Percentiles rank a stretch among this genome's conserved stretches.
Conservation (phyloP, 2,888 invertebrate species). For the Yponomeuta evonymella region DNA sequence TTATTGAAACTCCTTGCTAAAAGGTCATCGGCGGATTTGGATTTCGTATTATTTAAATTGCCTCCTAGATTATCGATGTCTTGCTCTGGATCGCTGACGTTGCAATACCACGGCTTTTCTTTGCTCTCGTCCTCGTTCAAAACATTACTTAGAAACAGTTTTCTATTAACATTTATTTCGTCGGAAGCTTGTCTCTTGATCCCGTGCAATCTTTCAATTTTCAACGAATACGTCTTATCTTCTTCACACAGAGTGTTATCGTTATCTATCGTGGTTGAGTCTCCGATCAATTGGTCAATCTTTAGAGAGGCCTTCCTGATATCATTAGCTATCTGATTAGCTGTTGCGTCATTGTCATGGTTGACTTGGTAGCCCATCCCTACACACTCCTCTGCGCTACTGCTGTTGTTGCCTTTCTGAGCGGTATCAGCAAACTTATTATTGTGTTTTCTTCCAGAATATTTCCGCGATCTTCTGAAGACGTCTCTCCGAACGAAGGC, state of each 20-base stretch:
- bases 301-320: constrained; percentile 74
- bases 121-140: constrained; percentile 58
- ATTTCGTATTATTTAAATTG: constrained; percentile 45
- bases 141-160: constrained; percentile 62
- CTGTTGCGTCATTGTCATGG: constrained; percentile 72
- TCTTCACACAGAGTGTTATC: neutral
- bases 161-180: constrained; percentile 67
- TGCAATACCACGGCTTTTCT: constrained; percentile 72
- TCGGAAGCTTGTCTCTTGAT: constrained; percentile 69
- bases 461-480: constrained; percentile 68
- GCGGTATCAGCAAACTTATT: constrained; percentile 50
- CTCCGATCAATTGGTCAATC: constrained; percentile 73
- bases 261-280: constrained; percentile 30
- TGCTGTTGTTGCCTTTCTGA: constrained; percentile 60
- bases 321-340: constrained; percentile 73
- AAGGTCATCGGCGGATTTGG: constrained; percentile 59
- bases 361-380: constrained; percentile 71
- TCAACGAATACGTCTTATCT: constrained; percentile 70
- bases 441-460: constrained; percentile 65
- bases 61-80: constrained; percentile 58
- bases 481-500: constrained; percentile 69
- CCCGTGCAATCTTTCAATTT: constrained; percentile 76
- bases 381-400: constrained; percentile 66
- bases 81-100: constrained; percentile 70
- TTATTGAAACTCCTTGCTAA: constrained; percentile 45